These are phyloP conservation scores for Numenius phaeopus DNA, from an alignment of 2,797 vertebrate species.

Conservation along the genomic window DNA sequence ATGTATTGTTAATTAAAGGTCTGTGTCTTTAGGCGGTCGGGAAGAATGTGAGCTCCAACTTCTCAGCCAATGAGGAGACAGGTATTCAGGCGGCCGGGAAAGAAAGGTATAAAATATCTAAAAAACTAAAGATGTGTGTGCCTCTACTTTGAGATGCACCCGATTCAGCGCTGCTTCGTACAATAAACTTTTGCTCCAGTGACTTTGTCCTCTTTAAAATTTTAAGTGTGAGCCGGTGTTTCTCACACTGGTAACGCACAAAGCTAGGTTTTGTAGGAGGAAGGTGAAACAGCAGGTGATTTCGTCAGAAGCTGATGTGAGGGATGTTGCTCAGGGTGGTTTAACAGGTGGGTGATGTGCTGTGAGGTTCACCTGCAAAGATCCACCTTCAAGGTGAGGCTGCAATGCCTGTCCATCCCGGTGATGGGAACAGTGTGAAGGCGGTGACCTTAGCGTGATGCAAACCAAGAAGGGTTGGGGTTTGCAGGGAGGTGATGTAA, in stretches of 20 bases:
- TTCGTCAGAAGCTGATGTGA: neutral
- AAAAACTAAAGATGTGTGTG: too few species aligned
- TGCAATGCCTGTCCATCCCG: neutral
- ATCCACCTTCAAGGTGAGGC: neutral
- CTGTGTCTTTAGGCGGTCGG: too few species aligned
- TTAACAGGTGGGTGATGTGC: neutral
- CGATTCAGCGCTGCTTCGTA: too few species aligned
- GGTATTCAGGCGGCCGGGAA: too few species aligned
- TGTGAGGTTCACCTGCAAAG: neutral
- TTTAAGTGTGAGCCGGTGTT: too few species aligned
- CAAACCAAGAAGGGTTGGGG: neutral
- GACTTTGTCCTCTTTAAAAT: too few species aligned
- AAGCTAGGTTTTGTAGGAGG: neutral
- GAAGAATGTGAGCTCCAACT: too few species aligned
- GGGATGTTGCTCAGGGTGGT: neutral
- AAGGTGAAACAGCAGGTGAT: neutral
- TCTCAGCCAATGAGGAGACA: too few species aligned
- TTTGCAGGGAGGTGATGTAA: neutral
- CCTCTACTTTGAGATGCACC: too few species aligned
- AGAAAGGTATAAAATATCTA: too few species aligned
- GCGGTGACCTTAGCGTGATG: neutral
- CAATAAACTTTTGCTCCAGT: too few species aligned
- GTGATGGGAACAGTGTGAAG: accelerated
- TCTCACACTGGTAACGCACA: accelerated
- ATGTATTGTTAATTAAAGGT: too few species aligned